These are phyloP conservation scores for Phlogophora meticulosa DNA, from an alignment of 2,888 invertebrate species.

Conservation along the genomic window DNA sequence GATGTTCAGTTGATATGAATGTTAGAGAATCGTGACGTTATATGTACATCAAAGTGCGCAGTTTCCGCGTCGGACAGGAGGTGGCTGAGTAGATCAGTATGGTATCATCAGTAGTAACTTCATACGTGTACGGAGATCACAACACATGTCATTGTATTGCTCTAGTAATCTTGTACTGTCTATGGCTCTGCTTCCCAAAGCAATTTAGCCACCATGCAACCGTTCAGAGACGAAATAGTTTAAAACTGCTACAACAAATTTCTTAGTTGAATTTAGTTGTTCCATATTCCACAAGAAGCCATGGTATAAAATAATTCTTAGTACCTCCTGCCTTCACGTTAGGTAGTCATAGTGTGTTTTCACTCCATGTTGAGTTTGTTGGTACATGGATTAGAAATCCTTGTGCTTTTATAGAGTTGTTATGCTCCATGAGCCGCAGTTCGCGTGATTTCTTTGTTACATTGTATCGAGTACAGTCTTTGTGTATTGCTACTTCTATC, in stretches of 20 bases:
- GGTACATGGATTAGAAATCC: constrained; percentile 38
- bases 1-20: constrained; percentile 36
- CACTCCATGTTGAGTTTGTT: constrained; percentile 45
- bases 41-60: constrained; percentile 63
- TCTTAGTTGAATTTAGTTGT: constrained; percentile 11
- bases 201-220: constrained; percentile 18
- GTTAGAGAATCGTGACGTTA: constrained; percentile 33
- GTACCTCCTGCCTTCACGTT: background rate
- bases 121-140: constrained; percentile 23
- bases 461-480: constrained; percentile 21
- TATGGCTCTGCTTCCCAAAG: constrained; percentile 6
- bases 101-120: constrained; percentile 6
- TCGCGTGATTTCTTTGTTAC: constrained; percentile 48
- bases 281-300: background rate
- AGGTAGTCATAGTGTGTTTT: constrained; percentile 30
- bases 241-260: too few species aligned
- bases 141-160: constrained; percentile 42
- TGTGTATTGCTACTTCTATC: constrained; percentile 8
- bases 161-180: constrained; percentile 17
- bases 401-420: constrained; percentile 40
- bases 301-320: constrained; percentile 3
- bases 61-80: constrained; percentile 50
- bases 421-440: constrained; percentile 21
- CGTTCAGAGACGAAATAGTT: constrained; percentile 3
- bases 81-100: constrained; percentile 20